phyloP scores from a whole-genome alignment of 2,113 vertebrate species.

The Callipepla squamata region DNA sequence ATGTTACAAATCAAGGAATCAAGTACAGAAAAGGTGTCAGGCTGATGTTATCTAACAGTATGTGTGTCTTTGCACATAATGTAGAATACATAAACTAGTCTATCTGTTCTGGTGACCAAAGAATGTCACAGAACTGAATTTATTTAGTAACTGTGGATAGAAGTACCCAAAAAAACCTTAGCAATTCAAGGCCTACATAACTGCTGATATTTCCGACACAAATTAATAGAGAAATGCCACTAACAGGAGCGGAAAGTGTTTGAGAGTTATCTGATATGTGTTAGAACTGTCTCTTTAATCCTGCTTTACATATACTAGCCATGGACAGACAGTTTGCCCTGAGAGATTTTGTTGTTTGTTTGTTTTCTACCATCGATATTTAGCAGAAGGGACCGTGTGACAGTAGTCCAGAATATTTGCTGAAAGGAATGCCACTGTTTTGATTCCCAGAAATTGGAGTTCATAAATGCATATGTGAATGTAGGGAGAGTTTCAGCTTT shows the following conservation, averaged over 20 bases:
- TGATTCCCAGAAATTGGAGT: neutral
- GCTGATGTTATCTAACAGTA: neutral
- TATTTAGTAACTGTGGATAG: neutral
- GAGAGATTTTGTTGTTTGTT: neutral
- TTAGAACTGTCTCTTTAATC: neutral
- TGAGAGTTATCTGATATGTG: neutral
- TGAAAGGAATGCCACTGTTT: neutral
- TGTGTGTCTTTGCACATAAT: neutral
- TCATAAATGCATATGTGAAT: neutral
- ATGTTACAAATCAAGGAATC: slow-evolving; percentile 18
- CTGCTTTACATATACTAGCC: neutral
- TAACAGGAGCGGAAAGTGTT: neutral
- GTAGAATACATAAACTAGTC: neutral
- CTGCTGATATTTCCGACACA: neutral
- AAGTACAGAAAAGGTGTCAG: neutral
- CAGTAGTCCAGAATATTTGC: neutral
- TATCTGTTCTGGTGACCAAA: neutral
- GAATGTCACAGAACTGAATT: neutral
- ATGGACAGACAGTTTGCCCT: neutral
- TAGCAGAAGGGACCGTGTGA: neutral
- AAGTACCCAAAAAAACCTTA: neutral
- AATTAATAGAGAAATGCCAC: neutral
- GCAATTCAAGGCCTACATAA: neutral
- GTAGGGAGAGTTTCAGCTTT: neutral
- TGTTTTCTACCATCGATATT: accelerated